Base-by-base conservation (phyloP, 2,888 invertebrate genomes). In the Entomobrya proxima region DNA sequence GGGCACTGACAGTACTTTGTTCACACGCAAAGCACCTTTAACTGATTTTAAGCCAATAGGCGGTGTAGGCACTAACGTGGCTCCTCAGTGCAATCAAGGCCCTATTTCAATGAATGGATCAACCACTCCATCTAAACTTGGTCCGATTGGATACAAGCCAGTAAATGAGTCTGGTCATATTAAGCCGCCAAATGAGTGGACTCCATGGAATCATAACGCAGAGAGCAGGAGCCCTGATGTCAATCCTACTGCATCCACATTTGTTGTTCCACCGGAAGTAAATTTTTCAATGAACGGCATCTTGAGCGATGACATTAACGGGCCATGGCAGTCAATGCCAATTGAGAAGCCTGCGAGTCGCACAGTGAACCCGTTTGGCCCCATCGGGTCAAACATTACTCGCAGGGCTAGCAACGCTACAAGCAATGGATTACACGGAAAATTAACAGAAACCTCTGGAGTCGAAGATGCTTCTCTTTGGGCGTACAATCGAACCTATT, bases 361-460 rank as follows among this genome's bases (percentile, higher is more conserved):
- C 15, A 27, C 44, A 21, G 79, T 79, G 0, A 81, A 81, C 24
- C 86, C 86, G 11, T 86, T 69, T n/a, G 86, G 86, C 15, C 86
- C 86, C 0, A 86, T 86, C 30, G 86, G 86, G 24, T 86, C 86
- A 4, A 86, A 86, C 24, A 81, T 86, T 15, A 77, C 67, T 30
- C 76, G 86, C 13, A 24, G 86, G 13, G n/a, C 86, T 5, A 64
- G 50, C 47, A 85, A 69, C 30, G 30, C 44, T 30, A 50, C 76
- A 3, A 72, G 44, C 21, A 81, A 86, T 37, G 81, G 81, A 2
- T 2, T 76, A 64, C 79, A 75, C 30, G 85, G 69, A 15, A 86
- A 77, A n/a, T 11, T 55, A 35, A 27, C 52, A 9, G 86, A 58
- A 9, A 52, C 6, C 7, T 47, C 81, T 24, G 27, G 30, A 21